Evolutionary conservation across 2,888 invertebrate genomes (phyloP), one percentile per base, ranked within the genome.

Genomic region (Pantelozetes paolii): DNA sequence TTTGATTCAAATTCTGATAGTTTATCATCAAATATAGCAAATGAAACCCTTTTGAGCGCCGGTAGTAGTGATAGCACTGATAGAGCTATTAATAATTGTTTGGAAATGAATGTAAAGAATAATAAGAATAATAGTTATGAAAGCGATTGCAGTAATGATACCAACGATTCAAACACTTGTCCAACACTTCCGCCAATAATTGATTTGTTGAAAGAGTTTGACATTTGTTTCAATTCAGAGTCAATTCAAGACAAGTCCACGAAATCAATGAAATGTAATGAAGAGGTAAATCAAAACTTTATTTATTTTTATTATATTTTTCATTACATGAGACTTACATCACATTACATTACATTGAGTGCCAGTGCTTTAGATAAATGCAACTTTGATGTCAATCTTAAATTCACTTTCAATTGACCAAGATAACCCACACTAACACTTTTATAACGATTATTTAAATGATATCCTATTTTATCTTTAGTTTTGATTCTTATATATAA

Each of bases 131-230:
- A 13, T 45, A 45, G 45, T 45, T 15, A 62, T 15, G 32, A 32
- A 13, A 9, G 54, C 26, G 45, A 28, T 9, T 2, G 20, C 13
- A 54, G 54, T 54, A 64, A 36, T 36, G 36, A 36, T 64, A 36
- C 36, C 15, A 36, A 28, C 32, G 36, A 64, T 20, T 9, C 62
- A 32, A 59, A 30, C 36, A 64, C 6, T 54, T 3, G 42, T 13
- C 8, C 40, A n/a, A 42, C 48, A 26, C 23, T 48, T 57, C 59
- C 72, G 36, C 72, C 72, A n/a, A 72, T 72, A 18, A 72, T 73
- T 67, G 73, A 73, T 73, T 50, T 73, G 64, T 30, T 73, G 18
- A 73, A 73, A 73, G 73, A 73, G 54, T 73, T 73, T 48, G 73
- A 73, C 40, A 50, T 73, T 28, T 73, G 73, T 36, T 73, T 73